Evolutionary conservation across 2,888 invertebrate species (phyloP).

Genomic region (Gymnocheta viridis): DNA sequence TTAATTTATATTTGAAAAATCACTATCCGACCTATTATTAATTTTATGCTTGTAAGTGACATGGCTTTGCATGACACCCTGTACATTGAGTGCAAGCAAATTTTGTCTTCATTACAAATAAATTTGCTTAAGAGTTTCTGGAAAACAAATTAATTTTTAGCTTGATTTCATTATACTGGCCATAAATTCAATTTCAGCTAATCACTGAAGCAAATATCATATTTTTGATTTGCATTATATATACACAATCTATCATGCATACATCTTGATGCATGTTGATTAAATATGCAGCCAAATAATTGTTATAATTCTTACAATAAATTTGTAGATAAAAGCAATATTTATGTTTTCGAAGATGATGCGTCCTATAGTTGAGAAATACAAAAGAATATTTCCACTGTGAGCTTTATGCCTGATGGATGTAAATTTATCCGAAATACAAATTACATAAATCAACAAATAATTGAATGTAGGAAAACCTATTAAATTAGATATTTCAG

Average conservation of each 20-base stretch:
- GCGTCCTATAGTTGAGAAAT: not conserved
- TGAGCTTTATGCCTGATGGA: not conserved
- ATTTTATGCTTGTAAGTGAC: too few relatives aligned
- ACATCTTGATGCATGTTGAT: constrained; percentile 13
- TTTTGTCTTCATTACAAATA: constrained; percentile 1
- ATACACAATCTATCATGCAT: constrained; percentile 25
- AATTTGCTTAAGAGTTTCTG: not conserved
- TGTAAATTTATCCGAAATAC: constrained; percentile 26
- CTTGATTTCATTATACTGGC: constrained; percentile 30
- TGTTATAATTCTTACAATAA: constrained; percentile 4
- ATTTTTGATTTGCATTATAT: constrained; percentile 4
- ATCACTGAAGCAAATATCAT: constrained; percentile 28
- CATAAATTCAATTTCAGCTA: constrained; percentile 24
- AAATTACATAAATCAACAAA: constrained; percentile 30
- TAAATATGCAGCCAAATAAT: not conserved
- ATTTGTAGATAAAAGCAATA: not conserved
- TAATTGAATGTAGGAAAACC: not conserved
- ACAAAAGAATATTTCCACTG: not conserved
- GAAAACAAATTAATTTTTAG: constrained; percentile 31
- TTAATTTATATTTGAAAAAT: too few relatives aligned
- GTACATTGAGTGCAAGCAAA: not conserved
- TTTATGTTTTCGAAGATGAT: not conserved
- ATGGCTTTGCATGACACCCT: too few relatives aligned
- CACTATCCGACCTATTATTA: too few relatives aligned
- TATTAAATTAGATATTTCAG: not conserved